Percentiles rank a stretch among this genome's conserved stretches.
phyloP scores from a whole-genome alignment of 2,113 vertebrate genomes.

The Athene cunicularia region DNA sequence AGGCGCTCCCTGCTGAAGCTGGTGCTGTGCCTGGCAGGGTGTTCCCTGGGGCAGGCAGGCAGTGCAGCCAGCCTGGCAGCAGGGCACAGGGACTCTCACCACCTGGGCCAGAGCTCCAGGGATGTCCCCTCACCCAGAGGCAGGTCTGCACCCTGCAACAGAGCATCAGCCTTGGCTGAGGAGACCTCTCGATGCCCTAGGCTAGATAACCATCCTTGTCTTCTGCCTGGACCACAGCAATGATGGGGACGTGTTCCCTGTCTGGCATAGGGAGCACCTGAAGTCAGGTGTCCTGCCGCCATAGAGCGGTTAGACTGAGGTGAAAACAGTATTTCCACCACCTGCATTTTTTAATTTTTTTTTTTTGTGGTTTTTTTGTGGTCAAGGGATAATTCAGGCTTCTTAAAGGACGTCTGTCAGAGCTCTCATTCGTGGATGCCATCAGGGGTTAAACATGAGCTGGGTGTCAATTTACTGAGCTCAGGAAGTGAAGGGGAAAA shows the following conservation, averaged over 20 bases:
- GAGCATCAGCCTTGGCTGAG: neutral
- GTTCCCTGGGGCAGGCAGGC: neutral
- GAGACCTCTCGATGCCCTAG: neutral
- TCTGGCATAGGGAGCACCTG: neutral
- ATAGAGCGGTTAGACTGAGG: neutral
- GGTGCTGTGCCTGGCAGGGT: neutral
- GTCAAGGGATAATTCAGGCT: neutral
- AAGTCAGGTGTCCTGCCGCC: neutral
- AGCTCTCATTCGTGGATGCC: neutral
- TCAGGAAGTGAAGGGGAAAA: neutral
- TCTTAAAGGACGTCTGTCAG: neutral
- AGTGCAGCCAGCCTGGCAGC: neutral
- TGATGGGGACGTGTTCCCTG: neutral
- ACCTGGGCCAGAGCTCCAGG: neutral
- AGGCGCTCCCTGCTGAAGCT: neutral
- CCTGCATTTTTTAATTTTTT: neutral
- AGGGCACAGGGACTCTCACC: neutral
- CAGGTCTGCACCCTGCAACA: neutral
- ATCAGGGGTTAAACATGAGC: conserved; percentile 8
- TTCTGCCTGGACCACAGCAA: neutral
- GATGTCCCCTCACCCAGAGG: fast-evolving
- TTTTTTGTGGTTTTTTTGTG: neutral
- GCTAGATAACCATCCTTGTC: neutral
- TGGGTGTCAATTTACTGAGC: neutral
- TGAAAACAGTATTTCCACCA: neutral